Percentiles rank a stretch among this genome's conserved stretches.
phyloP scores from a whole-genome alignment of 2,888 invertebrate species.

The Petrophora chlorosata region DNA sequence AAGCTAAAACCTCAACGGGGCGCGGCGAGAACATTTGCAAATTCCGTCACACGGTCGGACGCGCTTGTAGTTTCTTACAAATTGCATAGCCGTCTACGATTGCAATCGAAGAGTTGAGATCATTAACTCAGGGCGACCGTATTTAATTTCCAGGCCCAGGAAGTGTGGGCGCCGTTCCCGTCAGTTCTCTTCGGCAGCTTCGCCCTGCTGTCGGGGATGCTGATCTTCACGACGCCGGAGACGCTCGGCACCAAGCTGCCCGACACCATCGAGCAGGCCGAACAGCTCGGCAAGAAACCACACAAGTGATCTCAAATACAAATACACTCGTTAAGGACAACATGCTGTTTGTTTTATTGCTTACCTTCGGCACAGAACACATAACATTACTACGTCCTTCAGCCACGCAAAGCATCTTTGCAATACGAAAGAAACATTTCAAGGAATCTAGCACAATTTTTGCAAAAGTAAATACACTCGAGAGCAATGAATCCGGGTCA shows the following conservation, averaged over 20 bases:
- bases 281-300: constrained; percentile 53
- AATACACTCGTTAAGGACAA: constrained; percentile 1
- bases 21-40: too few species aligned
- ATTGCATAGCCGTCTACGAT: background rate
- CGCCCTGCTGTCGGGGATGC: constrained; percentile 71
- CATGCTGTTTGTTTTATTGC: background rate
- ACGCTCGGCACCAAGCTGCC: constrained; percentile 83
- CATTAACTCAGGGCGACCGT: too few species aligned
- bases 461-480: too few species aligned
- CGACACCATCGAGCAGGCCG: constrained; percentile 84
- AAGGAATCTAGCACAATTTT: too few species aligned
- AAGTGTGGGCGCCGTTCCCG: constrained; percentile 70
- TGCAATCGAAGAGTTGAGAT: too few species aligned
- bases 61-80: background rate
- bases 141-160: constrained; percentile 50
- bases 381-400: too few species aligned
- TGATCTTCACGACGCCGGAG: constrained; percentile 68
- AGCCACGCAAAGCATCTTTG: too few species aligned
- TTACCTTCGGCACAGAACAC: too few species aligned
- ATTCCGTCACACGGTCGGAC: too few species aligned
- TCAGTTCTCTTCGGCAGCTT: constrained; percentile 82
- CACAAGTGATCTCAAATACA: constrained; percentile 39
- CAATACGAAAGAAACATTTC: too few species aligned
- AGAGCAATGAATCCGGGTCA: too few species aligned
- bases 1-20: too few species aligned